phyloP scores from a whole-genome alignment of 2,888 invertebrate species.

The Elegia similella region DNA sequence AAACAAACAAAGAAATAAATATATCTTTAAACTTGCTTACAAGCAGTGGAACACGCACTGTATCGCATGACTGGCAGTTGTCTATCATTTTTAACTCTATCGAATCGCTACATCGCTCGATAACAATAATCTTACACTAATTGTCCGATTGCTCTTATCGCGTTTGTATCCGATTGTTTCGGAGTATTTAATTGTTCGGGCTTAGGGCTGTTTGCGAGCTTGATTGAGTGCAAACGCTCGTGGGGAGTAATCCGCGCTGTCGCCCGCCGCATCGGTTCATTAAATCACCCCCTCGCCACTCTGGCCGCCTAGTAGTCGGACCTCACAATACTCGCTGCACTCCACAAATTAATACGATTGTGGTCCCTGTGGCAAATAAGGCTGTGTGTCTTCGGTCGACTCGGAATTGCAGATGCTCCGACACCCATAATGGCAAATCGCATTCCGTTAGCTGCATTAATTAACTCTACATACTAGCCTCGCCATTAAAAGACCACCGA shows the following conservation, averaged over 20 bases:
- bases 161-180: constrained; percentile 71
- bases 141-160: constrained; percentile 67
- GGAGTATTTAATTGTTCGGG: constrained; percentile 75
- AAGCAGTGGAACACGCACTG: too few relatives aligned
- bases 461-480: constrained; percentile 2
- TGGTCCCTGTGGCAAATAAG: constrained; percentile 57
- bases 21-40: too few relatives aligned
- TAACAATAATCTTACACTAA: constrained; percentile 51
- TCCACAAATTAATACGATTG: constrained; percentile 77
- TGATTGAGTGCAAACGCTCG: constrained; percentile 79
- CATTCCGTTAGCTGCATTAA: constrained; percentile 7
- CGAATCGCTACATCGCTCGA: constrained; percentile 43
- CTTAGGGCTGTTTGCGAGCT: constrained; percentile 77
- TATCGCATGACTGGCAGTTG: neutral
- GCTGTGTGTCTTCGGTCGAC: constrained; percentile 39
- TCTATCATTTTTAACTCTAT: constrained; percentile 28
- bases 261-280: constrained; percentile 76
- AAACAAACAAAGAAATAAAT: too few relatives aligned
- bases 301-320: constrained; percentile 31
- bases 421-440: constrained; percentile 8
- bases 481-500: constrained; percentile 12
- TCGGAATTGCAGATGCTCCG: constrained; percentile 27
- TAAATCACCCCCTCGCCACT: constrained; percentile 62
- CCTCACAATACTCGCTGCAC: constrained; percentile 61
- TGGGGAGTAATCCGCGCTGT: constrained; percentile 77